Conservation (phyloP, 2,113 vertebrate species). For the Muntiacus reevesi region DNA sequence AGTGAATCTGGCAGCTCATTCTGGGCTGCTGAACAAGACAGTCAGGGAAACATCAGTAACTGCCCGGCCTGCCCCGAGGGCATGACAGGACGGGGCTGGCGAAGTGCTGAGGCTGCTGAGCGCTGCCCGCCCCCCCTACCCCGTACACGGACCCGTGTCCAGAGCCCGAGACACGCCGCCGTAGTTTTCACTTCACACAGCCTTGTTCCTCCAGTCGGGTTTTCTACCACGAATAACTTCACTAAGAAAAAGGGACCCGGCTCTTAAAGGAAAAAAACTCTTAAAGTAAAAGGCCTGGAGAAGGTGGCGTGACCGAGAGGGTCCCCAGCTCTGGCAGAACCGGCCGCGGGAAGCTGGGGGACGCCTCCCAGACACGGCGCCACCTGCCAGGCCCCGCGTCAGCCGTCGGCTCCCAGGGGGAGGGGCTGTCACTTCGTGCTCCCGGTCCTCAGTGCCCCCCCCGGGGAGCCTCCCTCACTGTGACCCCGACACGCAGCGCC, state of each 20-base stretch:
- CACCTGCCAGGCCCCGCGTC: neutral
- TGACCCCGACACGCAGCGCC: neutral
- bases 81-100: neutral
- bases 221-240: neutral
- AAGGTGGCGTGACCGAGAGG: fast-evolving
- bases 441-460: neutral
- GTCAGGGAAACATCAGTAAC: neutral
- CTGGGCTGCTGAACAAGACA: neutral
- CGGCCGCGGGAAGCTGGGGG: neutral
- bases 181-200: neutral
- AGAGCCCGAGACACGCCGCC: neutral
- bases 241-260: neutral
- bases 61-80: neutral
- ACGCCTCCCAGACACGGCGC: neutral
- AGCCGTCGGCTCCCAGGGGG: neutral
- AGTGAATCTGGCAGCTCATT: no score
- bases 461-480: neutral
- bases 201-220: neutral
- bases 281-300: neutral
- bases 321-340: neutral
- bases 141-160: fast-evolving
- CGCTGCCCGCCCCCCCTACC: neutral
- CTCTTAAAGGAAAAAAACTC: neutral
- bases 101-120: neutral
- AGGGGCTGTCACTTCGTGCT: neutral